Evolutionary conservation across 2,888 invertebrate species (phyloP).

Genomic region (Alloscopus bannaensis): DNA sequence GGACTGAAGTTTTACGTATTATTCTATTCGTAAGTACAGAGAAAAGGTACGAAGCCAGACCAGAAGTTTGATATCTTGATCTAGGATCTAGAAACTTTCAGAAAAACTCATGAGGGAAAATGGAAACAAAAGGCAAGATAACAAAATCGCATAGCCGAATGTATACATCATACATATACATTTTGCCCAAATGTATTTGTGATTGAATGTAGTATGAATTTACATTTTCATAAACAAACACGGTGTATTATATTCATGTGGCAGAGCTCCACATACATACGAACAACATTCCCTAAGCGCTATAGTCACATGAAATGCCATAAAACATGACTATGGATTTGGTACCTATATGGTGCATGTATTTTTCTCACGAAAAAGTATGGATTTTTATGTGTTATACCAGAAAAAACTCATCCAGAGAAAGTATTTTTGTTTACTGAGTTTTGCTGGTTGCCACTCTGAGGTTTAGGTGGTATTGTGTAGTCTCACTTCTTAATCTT

Average conservation of each 20-base stretch:
- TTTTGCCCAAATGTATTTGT: not conserved
- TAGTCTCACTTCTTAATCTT: conserved; percentile 61
- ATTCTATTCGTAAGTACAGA: no score
- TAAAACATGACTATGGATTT: not conserved
- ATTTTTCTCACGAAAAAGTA: not conserved
- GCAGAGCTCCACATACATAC: no score
- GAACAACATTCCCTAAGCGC: no score
- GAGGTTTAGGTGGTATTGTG: conserved; percentile 52
- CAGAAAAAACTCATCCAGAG: not conserved
- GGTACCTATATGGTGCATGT: not conserved
- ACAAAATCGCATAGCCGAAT: not conserved
- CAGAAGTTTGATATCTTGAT: no score
- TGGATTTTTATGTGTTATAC: not conserved
- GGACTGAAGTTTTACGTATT: no score
- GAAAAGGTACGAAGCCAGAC: no score
- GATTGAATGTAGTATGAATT: no score
- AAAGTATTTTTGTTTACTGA: not conserved
- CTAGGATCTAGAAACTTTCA: no score
- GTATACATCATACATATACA: not conserved
- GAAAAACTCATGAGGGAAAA: not conserved
- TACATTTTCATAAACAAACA: no score
- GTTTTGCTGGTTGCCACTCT: conserved; percentile 13
- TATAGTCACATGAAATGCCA: no score
- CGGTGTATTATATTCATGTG: no score
- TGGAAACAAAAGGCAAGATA: not conserved